Evolutionary conservation across 2,888 invertebrate genomes (phyloP), one percentile per base, ranked within the genome.

Genomic region (Lathronympha strigana): DNA sequence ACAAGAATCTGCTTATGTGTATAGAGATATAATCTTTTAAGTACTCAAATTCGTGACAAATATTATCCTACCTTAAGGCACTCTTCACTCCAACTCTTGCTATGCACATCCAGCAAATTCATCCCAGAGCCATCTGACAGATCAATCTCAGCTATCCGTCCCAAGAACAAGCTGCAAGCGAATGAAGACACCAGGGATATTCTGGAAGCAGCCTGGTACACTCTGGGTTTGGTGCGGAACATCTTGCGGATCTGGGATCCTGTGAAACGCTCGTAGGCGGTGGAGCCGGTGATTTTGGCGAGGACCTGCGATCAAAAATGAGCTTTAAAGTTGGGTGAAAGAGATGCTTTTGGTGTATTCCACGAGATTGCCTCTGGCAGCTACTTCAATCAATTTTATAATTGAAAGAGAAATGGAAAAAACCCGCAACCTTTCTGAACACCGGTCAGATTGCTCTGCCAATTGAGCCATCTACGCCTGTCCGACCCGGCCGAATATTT

Each of bases 181-280:
- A 99, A 99, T 73, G 98, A 98, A 78, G 98, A 98, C 4, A 99
- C 95, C 47, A 99, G 91, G 0, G 98, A 98, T 73, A 99, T 97
- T 75, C 97, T 93, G 84, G 97, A 95, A 0, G 98, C 95, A 57
- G 87, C 86, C 4, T 79, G 80, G 77, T 90, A 92, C n/a, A 76
- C 82, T 11, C 90, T 79, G 1, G 83, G 93, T 72, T 94, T 94
- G 0, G 93, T 94, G 76, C 96, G 94, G 72, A 92, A 94, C 72
- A 99, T 94, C 93, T 98, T 99, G 36, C 97, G 95, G 76, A 99
- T 98, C 90, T 99, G 99, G 2, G 96, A 93, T 2, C 97, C 99
- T 0, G 99, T 98, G 88, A 98, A 99, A 63, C 98, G 93, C 85
- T 98, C 97, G 88, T 96, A 97, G 0, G 96, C 98, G 68, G 95